Base-by-base conservation (phyloP, 2,113 vertebrate genomes). In the Phrynosoma blainvillii region DNA sequence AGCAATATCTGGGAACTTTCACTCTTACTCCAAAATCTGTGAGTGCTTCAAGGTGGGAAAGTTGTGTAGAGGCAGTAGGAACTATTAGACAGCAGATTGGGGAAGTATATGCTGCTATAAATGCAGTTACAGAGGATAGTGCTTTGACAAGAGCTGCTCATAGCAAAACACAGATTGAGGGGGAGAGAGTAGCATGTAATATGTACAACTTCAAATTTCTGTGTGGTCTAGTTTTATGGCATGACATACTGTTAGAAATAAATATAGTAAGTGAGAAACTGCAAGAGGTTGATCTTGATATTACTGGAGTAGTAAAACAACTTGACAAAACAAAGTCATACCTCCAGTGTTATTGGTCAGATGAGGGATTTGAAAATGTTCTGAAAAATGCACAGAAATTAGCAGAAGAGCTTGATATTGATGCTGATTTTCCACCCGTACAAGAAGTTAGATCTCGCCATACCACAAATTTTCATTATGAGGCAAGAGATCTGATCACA, bases 401-500 rank as follows among this genome's bases (percentile, higher is more conserved):
- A 59, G 65, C 71, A 77, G 56, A 85, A 32, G 32, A 89, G 78
- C 47, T 40, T 68, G 16, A 42, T 40, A 82, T 47, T 68, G 80
- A 68, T 30, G 40, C 1, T 68, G 42, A 42, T 83, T 83, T 83
- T 30, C 16, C 16, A 70, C 81, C 62, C 32, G 30, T 2, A 70
- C 40, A 70, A 82, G 40, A 68, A 68, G 12, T 25, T 68, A 82
- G 40, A 66, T 82, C 36, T 68, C 65, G 30, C 5, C 25, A 83
- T 30, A 42, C 27, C 36, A 68, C 65, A 70, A 27, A 23, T 32
- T 74, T 87, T 52, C 23, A 66, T 66, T 62, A 52, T 70, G 89
- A 87, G 36, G 77, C 54, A 82, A 2, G 79, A 74, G 78, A 89
- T 36, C n/a, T 25, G 8, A 82, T 87, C 47, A 89, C 23, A 87